Percentiles rank a stretch among this genome's conserved stretches.
These are phyloP conservation scores for Leptoteleia sp. DNA, from an alignment of 1,140 invertebrate genomes.

Conservation along the genomic window DNA sequence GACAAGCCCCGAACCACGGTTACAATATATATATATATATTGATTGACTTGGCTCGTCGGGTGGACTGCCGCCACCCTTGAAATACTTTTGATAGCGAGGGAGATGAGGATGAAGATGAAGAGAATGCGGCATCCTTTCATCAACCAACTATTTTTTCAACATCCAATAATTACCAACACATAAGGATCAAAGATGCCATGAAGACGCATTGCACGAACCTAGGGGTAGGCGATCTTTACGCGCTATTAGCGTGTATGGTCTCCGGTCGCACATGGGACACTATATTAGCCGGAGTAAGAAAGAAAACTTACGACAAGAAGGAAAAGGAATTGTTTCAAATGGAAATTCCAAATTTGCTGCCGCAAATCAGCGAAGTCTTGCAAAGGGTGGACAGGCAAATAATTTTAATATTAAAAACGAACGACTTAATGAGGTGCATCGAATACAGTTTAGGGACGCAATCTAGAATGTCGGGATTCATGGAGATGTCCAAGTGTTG, in stretches of 20 bases:
- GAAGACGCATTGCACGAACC: constrained; percentile 86
- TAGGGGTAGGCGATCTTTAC: constrained; percentile 94
- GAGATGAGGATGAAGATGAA: no score
- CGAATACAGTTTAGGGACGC: constrained; percentile 89
- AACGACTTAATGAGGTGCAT: constrained; percentile 98
- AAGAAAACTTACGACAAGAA: constrained; percentile 85
- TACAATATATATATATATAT: no score
- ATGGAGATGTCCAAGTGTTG: constrained; percentile 95
- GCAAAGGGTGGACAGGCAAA: constrained; percentile 88
- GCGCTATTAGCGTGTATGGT: constrained; percentile 97
- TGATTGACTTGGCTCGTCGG: no score
- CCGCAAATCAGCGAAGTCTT: constrained; percentile 87
- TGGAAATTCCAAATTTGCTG: constrained; percentile 84
- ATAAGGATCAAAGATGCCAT: constrained; percentile 89
- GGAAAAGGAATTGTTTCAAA: constrained; percentile 88
- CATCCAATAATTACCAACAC: no score
- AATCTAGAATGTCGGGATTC: constrained; percentile 89
- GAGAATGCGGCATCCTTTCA: no score
- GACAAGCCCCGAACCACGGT: no score
- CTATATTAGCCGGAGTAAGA: constrained; percentile 91
- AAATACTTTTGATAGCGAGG: no score
- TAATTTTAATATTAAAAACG: constrained; percentile 98
- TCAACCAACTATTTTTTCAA: no score
- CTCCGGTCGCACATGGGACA: constrained; percentile 95
- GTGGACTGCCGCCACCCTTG: no score